These are phyloP conservation scores for Sycophaga agraensis DNA, from an alignment of 1,140 invertebrate genomes.

Conservation along the genomic window DNA sequence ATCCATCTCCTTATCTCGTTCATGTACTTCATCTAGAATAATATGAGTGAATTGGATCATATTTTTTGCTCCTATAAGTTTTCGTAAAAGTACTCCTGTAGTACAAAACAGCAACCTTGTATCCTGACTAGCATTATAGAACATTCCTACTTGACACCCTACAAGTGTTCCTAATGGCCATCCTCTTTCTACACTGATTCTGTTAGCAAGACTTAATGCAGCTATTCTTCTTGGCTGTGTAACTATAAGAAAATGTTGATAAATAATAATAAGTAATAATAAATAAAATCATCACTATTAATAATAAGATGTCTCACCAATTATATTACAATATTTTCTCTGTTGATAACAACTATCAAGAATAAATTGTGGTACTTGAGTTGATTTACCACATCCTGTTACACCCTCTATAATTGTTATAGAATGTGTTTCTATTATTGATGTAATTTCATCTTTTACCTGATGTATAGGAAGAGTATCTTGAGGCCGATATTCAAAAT, in stretches of 20 bases:
- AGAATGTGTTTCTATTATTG: constrained; percentile 66
- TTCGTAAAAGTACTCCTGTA: constrained; percentile 75
- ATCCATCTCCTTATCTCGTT: constrained; percentile 91
- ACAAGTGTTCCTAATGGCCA: constrained; percentile 77
- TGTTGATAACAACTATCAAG: constrained; percentile 69
- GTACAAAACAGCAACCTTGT: constrained; percentile 88
- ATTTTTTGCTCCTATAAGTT: constrained; percentile 68
- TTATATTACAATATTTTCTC: constrained; percentile 72
- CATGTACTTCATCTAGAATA: constrained; percentile 94
- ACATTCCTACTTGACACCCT: constrained; percentile 79
- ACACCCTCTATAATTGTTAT: constrained; percentile 84
- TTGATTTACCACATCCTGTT: constrained; percentile 80
- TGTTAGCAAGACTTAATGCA: constrained; percentile 76
- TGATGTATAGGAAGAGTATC: constrained; percentile 35
- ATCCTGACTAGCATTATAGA: constrained; percentile 62
- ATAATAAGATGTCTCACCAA: constrained; percentile 48
- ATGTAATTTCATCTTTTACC: constrained; percentile 58
- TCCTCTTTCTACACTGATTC: constrained; percentile 75
- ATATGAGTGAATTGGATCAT: constrained; percentile 79
- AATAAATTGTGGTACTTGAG: constrained; percentile 87
- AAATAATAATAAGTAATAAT: constrained; percentile 6
- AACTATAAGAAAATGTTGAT: constrained; percentile 53
- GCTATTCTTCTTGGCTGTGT: constrained; percentile 87
- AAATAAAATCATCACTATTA: constrained; percentile 4
- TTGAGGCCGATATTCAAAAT: constrained; percentile 40